Conservation (phyloP, 2,113 vertebrate genomes). For the Hassar affinis region DNA sequence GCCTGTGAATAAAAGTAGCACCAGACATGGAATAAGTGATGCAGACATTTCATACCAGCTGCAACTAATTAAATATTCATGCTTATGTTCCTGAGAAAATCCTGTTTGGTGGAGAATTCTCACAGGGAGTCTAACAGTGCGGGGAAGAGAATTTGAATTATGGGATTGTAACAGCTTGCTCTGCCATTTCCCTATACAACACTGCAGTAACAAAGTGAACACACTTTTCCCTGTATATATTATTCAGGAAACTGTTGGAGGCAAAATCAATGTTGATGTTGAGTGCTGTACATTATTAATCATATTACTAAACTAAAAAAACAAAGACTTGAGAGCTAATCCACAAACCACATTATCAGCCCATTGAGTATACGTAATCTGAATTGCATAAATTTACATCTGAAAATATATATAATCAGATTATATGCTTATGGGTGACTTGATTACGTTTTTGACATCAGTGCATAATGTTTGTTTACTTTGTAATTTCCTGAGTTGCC, state of each 20-base stretch:
- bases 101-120: constrained; percentile 51
- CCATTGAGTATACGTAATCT: background rate
- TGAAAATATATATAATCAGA: background rate
- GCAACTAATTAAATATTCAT: constrained; percentile 64
- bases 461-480: background rate
- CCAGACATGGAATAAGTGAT: constrained; percentile 42
- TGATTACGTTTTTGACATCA: background rate
- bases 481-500: background rate
- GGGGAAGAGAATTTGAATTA: constrained; percentile 43
- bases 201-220: constrained; percentile 35
- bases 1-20: constrained; percentile 36
- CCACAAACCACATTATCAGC: background rate
- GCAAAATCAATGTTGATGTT: background rate
- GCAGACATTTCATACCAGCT: constrained; percentile 59
- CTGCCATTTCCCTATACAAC: constrained; percentile 23
- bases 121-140: constrained; percentile 33
- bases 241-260: constrained; percentile 6
- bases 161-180: constrained; percentile 39
- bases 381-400: background rate
- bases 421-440: background rate
- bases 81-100: constrained; percentile 65
- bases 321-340: background rate
- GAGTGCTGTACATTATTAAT: background rate
- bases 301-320: background rate
- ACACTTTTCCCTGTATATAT: constrained; percentile 31